Percentiles rank a stretch among this genome's conserved stretches.
Conservation (phyloP, 2,113 vertebrate genomes). For the Calyptommatus sinebrachiatus region DNA sequence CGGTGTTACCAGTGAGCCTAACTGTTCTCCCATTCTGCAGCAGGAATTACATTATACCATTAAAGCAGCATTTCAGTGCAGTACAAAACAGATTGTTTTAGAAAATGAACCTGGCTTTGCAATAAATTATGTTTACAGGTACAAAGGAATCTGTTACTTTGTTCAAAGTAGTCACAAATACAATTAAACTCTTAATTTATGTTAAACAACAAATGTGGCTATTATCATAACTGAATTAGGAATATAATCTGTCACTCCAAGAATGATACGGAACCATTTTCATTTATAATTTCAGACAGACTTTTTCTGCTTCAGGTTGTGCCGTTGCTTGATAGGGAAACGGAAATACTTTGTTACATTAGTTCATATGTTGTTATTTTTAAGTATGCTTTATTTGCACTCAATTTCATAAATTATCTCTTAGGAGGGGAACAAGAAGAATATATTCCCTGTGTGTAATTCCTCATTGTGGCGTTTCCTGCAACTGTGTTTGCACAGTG, state of each 20-base stretch:
- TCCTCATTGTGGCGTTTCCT: conserved; percentile 38
- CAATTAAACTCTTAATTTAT: conserved; percentile 99
- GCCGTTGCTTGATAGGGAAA: conserved; percentile 91
- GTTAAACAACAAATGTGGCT: conserved; percentile 95
- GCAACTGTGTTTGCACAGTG: conserved; percentile 54
- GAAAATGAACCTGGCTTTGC: conserved; percentile 96
- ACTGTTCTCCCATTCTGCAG: conserved; percentile 81
- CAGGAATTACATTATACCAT: conserved; percentile 89
- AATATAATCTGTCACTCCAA: conserved; percentile 94
- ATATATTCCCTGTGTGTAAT: conserved; percentile 50
- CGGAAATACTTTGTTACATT: conserved; percentile 83
- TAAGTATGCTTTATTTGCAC: conserved; percentile 72
- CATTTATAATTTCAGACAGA: conserved; percentile 94
- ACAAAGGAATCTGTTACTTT: conserved; percentile 96
- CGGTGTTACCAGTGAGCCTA: conserved; percentile 88
- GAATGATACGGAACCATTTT: conserved; percentile 92
- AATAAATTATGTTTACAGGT: conserved; percentile 98
- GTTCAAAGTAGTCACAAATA: conserved; percentile 98
- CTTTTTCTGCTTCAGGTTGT: conserved; percentile 90
- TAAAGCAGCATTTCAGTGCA: conserved; percentile 87
- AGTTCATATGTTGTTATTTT: conserved; percentile 82
- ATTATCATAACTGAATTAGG: conserved; percentile 96
- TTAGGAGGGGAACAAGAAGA: conserved; percentile 60
- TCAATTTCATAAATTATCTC: conserved; percentile 70
- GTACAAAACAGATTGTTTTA: conserved; percentile 93